Percentiles rank a stretch among this genome's conserved stretches.
phyloP scores from a whole-genome alignment of 2,888 invertebrate genomes.

The Germaria angustata region DNA sequence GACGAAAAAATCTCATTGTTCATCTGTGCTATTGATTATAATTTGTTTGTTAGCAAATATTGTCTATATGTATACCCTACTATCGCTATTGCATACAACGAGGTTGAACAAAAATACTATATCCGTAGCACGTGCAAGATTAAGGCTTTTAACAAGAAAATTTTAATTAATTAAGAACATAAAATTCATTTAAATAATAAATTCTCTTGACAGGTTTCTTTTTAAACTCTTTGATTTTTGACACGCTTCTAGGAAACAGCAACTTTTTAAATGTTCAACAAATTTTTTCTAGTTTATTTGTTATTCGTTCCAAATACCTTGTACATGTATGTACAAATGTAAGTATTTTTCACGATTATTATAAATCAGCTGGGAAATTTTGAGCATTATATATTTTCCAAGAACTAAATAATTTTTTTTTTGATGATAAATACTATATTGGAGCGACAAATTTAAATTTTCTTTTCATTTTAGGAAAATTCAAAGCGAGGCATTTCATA shows the following conservation, averaged over 20 bases:
- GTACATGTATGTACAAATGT: too few species aligned
- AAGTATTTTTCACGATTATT: not conserved
- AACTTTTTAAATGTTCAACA: not conserved
- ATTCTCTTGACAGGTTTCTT: not conserved
- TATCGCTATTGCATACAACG: too few species aligned
- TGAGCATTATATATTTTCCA: not conserved
- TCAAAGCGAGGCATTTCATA: too few species aligned
- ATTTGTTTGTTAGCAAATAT: too few species aligned
- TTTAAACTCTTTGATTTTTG: not conserved
- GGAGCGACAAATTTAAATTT: not conserved
- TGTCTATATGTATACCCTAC: too few species aligned
- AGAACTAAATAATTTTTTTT: not conserved
- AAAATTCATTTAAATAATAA: not conserved
- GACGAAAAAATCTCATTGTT: too few species aligned
- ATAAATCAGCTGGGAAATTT: not conserved
- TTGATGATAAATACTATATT: not conserved
- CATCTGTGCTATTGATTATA: too few species aligned
- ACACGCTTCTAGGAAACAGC: not conserved
- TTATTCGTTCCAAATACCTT: not conserved
- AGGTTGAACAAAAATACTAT: too few species aligned
- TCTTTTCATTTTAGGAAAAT: not conserved
- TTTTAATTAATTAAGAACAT: not conserved
- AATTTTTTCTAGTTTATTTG: not conserved
- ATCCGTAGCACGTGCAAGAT: too few species aligned
- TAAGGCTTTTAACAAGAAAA: too few species aligned